A percentile compares a stretch with the other conserved stretches of the same genome.
Evolutionary conservation across 2,888 invertebrate genomes (phyloP).

Genomic region (Polietes domitor): DNA sequence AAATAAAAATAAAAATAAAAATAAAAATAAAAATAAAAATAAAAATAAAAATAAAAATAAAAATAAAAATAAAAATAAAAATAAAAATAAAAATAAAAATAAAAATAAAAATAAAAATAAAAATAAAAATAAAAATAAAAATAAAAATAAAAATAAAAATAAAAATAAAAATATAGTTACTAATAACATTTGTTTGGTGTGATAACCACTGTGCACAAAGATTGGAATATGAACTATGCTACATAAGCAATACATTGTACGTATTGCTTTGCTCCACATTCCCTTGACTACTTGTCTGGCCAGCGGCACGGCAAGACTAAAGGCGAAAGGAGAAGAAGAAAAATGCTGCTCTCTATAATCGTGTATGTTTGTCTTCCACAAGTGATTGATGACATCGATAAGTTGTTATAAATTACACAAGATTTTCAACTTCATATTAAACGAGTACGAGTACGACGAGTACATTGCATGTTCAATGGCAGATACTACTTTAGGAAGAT

Average conservation of each 20-base stretch:
- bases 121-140: no score
- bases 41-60: no score
- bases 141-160: no score
- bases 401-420: conserved; percentile 76
- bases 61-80: no score
- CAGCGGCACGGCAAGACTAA: background rate
- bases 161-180: no score
- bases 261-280: background rate
- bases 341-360: background rate
- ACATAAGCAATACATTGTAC: background rate
- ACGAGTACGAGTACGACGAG: conserved; percentile 29
- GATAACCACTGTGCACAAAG: no score
- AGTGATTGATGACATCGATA: conserved; percentile 79
- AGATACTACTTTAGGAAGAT: conserved; percentile 31
- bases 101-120: no score
- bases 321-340: background rate
- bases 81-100: no score
- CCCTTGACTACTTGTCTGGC: background rate
- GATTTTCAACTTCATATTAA: conserved; percentile 63
- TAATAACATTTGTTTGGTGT: no score
- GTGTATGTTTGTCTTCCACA: conserved; percentile 47
- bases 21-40: no score
- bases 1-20: no score
- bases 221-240: background rate
- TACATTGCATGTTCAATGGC: conserved; percentile 11